Evolutionary conservation across 1,140 invertebrate genomes (phyloP), one percentile per base, ranked within the genome.

Genomic region (Lasioglossum albipes): DNA sequence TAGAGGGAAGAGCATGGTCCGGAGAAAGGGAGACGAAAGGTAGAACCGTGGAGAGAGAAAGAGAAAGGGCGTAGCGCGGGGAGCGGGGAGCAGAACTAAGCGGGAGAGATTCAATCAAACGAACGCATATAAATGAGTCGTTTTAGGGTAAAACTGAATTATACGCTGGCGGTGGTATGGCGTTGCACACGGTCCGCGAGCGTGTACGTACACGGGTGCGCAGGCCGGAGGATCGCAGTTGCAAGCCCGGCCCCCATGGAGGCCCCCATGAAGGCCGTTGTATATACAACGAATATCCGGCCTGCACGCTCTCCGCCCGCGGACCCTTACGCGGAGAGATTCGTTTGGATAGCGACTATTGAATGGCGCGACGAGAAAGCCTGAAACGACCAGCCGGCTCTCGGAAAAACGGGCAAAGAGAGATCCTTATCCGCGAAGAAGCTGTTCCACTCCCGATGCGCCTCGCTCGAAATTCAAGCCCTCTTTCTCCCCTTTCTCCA

Each of bases 41-140:
- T 13, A 69, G 68, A 62, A 16, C 27, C 18, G 27, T 5, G 64
- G 52, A 65, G 52, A 62, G 71, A 13, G 69, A 79, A 61, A 81
- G 49, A 79, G 45, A 18, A 57, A 66, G 45, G 12, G 61, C 64
- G 27, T 62, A 52, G 75, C 4, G 13, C 27, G 22, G 45, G 7
- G 78, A 66, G 22, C 54, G 84, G 76, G 73, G 22, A 77, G 27
- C 36, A 75, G 75, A 42, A 52, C 74, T 67, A 78, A 81, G 82
- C 79, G 83, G 82, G 82, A 83, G 86, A 91, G 90, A 91, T 91
- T 91, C 90, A 91, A 91, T 91, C 90, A 91, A 91, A 91, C 90
- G 90, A 91, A 91, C 90, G 90, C 90, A 91, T 91, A 91, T 91
- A 91, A 91, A 91, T 91, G 90, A 91, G 90, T 91, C 90, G 90